These are phyloP conservation scores for Mystacides longicornis DNA, from an alignment of 2,888 invertebrate genomes.

Conservation along the genomic window DNA sequence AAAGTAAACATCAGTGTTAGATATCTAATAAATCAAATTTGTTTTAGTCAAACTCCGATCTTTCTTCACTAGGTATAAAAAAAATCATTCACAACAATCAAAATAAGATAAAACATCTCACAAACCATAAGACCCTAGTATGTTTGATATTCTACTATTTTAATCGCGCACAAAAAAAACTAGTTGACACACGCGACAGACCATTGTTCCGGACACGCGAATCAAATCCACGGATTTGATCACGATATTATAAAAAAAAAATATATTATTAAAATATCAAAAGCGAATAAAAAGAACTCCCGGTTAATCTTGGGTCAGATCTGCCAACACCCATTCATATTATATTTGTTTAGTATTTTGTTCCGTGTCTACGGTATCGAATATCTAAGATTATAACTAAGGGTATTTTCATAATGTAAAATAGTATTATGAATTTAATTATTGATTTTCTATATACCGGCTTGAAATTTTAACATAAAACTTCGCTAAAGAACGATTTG, in stretches of 20 bases:
- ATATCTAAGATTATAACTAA: conserved; percentile 1
- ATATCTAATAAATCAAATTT: background rate
- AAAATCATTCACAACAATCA: too few species aligned
- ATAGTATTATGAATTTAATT: background rate
- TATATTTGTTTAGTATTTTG: background rate
- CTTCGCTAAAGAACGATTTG: too few species aligned
- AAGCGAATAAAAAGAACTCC: too few species aligned
- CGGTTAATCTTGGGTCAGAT: conserved; percentile 7
- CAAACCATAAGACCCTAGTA: background rate
- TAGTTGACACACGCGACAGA: background rate
- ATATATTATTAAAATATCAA: background rate
- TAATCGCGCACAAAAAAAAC: background rate
- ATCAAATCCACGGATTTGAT: background rate
- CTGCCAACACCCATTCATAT: conserved; percentile 10
- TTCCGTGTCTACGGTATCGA: conserved; percentile 12
- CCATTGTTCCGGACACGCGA: background rate
- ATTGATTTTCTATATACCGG: too few species aligned
- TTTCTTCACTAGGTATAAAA: background rate
- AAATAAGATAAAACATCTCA: background rate
- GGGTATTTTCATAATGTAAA: background rate
- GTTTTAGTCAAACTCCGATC: background rate
- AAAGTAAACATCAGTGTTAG: background rate
- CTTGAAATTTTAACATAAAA: too few species aligned
- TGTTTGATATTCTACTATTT: background rate
- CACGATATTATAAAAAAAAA: background rate